Evolutionary conservation across 2,888 invertebrate species (phyloP).

Genomic region (Dynastes maya): DNA sequence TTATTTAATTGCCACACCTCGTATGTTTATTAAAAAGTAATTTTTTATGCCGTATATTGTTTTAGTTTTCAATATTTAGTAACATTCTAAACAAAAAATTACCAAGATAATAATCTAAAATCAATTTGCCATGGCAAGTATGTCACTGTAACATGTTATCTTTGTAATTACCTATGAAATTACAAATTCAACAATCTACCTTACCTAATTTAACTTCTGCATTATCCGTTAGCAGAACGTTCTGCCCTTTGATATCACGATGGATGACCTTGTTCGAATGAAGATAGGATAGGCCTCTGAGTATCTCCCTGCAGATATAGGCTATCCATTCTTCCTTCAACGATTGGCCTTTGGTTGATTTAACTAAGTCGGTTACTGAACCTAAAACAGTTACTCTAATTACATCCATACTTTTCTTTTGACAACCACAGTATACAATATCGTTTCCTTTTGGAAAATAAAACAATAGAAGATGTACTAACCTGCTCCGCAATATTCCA

Average conservation of each 20-base stretch:
- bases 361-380: conserved; percentile 98
- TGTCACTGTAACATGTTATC: too few relatives aligned
- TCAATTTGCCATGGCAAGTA: too few relatives aligned
- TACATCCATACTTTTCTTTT: neutral
- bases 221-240: conserved; percentile 98
- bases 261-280: conserved; percentile 99
- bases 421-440: too few relatives aligned
- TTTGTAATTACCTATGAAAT: too few relatives aligned
- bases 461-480: conserved; percentile 20
- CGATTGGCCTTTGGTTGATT: conserved; percentile 98
- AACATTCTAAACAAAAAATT: too few relatives aligned
- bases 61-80: too few relatives aligned
- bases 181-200: conserved; percentile 54
- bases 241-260: conserved; percentile 99
- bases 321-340: conserved; percentile 99
- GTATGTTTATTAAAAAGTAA: too few relatives aligned
- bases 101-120: too few relatives aligned
- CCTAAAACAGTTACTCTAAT: conserved; percentile 70
- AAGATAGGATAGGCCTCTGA: conserved; percentile 96
- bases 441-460: neutral
- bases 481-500: conserved; percentile 99
- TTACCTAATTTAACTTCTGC: conserved; percentile 98
- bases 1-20: too few relatives aligned
- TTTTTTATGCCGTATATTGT: too few relatives aligned
- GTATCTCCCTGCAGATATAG: conserved; percentile 97